Percentiles rank a stretch among this genome's conserved stretches.
Evolutionary conservation across 2,113 vertebrate species (phyloP).

Genomic region (Pachyramphus minor): DNA sequence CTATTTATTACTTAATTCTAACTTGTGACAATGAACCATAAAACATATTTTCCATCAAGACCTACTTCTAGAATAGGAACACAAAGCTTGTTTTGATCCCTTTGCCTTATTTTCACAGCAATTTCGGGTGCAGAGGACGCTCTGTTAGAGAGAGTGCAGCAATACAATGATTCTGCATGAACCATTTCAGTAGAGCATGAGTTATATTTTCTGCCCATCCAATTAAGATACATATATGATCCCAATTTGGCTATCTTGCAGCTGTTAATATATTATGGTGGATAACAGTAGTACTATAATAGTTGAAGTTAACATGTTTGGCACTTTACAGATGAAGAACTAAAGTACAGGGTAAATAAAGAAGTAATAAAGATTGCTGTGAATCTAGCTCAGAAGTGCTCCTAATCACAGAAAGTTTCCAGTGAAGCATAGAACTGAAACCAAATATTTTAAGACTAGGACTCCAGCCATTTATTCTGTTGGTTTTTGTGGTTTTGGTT

Average conservation of each 20-base stretch:
- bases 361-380: background rate
- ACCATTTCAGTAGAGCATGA: background rate
- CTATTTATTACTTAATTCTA: background rate
- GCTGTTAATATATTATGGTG: background rate
- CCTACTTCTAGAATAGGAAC: background rate
- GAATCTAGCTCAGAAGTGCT: background rate
- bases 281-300: background rate
- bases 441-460: background rate
- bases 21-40: background rate
- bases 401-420: background rate
- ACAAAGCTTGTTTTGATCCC: background rate
- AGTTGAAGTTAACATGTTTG: background rate
- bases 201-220: background rate
- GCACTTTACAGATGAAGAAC: background rate
- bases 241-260: background rate
- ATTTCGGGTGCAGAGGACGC: background rate
- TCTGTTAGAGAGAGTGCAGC: background rate
- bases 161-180: background rate
- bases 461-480: background rate
- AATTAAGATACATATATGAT: background rate
- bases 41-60: background rate
- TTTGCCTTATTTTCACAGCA: background rate
- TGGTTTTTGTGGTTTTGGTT: background rate
- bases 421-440: background rate
- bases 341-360: background rate